Percentiles rank a stretch among this genome's conserved stretches.
Evolutionary conservation across 2,888 invertebrate genomes (phyloP).

Genomic region (Gari tellinella): DNA sequence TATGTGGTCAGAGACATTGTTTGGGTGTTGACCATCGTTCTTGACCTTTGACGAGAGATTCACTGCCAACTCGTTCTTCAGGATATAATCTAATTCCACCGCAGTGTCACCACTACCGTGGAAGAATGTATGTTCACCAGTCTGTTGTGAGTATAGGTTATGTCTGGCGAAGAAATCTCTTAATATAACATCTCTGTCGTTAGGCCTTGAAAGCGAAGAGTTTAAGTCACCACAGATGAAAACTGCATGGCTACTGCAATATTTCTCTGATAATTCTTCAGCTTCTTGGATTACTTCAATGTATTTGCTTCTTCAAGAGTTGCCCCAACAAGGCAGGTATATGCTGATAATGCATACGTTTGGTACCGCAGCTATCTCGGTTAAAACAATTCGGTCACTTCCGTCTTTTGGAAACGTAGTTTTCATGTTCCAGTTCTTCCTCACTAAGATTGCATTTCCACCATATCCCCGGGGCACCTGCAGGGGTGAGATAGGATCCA

Average conservation of each 20-base stretch:
- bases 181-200: constrained; percentile 3
- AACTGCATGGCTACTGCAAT: not conserved
- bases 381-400: not conserved
- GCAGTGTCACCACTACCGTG: too few species aligned
- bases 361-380: not conserved
- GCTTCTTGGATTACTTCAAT: not conserved
- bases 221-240: too few species aligned
- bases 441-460: too few species aligned
- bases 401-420: not conserved
- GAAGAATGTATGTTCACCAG: too few species aligned
- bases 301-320: not conserved
- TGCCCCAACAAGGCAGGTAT: not conserved
- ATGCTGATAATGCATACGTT: not conserved
- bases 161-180: not conserved
- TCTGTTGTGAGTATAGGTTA: too few species aligned
- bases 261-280: not conserved
- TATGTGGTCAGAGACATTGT: too few species aligned
- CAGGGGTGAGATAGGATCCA: not conserved
- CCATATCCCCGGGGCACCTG: constrained; percentile 4
- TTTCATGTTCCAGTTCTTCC: too few species aligned
- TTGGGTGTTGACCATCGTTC: too few species aligned
- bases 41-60: too few species aligned
- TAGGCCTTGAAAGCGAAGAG: not conserved
- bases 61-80: not conserved
- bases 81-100: not conserved